phyloP scores from a whole-genome alignment of 2,888 invertebrate species.

The Drosophila mimica region DNA sequence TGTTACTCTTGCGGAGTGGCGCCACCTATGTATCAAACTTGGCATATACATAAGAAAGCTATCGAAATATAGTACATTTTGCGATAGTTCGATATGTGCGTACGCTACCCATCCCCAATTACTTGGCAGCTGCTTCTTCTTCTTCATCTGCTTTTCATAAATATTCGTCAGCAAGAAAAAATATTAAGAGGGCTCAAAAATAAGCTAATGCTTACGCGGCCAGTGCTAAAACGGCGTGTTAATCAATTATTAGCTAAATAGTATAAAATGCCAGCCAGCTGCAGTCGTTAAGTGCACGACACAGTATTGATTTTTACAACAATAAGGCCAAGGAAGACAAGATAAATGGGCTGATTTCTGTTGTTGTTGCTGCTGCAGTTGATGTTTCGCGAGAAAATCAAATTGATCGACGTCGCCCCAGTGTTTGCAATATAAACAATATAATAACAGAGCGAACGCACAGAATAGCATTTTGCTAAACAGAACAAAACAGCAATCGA shows the following conservation, averaged over 20 bases:
- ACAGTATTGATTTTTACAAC: constrained; percentile 45
- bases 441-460: neutral
- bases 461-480: neutral
- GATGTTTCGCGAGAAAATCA: neutral
- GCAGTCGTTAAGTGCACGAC: neutral
- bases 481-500: constrained; percentile 36
- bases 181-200: constrained; percentile 3
- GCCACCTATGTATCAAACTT: constrained; percentile 20
- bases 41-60: neutral
- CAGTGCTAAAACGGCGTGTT: neutral
- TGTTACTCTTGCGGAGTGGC: constrained; percentile 7
- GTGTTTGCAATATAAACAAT: neutral
- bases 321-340: neutral
- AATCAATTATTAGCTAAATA: neutral
- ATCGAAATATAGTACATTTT: constrained; percentile 3
- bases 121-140: constrained; percentile 35
- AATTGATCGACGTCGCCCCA: constrained; percentile 21
- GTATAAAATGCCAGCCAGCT: neutral
- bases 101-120: constrained; percentile 23
- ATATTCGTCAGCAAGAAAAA: constrained; percentile 37
- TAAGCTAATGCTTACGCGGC: neutral
- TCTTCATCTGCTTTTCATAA: constrained; percentile 38
- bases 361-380: constrained; percentile 23
- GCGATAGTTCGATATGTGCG: constrained; percentile 22
- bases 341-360: constrained; percentile 21